Evolutionary conservation across 2,888 invertebrate genomes (phyloP), one percentile per base, ranked within the genome.

Genomic region (Amorpha juglandis): DNA sequence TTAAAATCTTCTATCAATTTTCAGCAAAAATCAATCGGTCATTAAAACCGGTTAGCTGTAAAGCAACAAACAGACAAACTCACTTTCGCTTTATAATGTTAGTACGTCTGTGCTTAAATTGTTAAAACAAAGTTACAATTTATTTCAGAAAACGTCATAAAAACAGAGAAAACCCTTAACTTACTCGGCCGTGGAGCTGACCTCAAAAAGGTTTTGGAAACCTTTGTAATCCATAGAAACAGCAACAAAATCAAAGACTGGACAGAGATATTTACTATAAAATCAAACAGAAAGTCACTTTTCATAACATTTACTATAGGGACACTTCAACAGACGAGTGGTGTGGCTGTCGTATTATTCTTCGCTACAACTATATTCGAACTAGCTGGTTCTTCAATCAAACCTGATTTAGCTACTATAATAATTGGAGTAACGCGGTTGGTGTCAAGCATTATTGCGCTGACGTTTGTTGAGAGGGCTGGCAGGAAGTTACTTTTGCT

Each of bases 301-400:
- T 47, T 77, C 0, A 80, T 85, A n/a, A 74, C 81, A 0, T 27
- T 78, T 0, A 65, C 69, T 6, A 65, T 83, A n/a, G 71, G 71
- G 33, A 68, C 81, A 0, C 63, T 85, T 0, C 81, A 83, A 67
- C 79, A 83, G 62, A 66, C 77, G 11, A 84, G 83, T 62, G 86
- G 86, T 14, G 72, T 79, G 0, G 69, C 78, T 9, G 78, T 75
- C 6, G 70, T 84, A 0, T 55, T 76, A 0, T 76, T 80, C 19
- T 83, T 77, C 45, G 75, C 73, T 0, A 81, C 83, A 0, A 70
- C 76, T 0, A 84, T 86, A 66, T 86, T 85, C 64, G 73, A 80
- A 4, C 47, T 78, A 7, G 79, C 82, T 14, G 78, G 77, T 0
- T 83, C 80, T 4, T 74, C 74, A 0, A 65, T 85, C 14, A 66